These are phyloP conservation scores for Jaculus jaculus DNA, from an alignment of 2,113 vertebrate genomes.

Conservation along the genomic window DNA sequence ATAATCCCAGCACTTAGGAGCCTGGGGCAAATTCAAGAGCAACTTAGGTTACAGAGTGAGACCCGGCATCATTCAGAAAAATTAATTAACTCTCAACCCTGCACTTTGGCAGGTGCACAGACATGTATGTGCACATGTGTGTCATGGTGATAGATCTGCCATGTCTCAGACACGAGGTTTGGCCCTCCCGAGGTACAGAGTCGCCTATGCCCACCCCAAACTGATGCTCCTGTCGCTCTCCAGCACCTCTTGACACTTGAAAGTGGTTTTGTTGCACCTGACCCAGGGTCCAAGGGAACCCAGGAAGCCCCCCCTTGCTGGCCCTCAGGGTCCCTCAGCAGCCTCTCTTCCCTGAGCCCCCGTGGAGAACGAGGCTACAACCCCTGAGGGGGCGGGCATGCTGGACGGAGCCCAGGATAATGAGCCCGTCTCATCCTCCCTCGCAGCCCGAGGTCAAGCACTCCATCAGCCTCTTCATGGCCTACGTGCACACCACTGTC, in stretches of 20 bases:
- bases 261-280: rapidly evolving
- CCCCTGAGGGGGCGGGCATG: rapidly evolving
- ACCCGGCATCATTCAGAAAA: no score
- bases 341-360: not conserved
- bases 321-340: rapidly evolving
- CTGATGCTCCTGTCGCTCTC: rapidly evolving
- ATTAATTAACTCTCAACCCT: not conserved
- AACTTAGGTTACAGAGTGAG: no score
- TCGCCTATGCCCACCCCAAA: rapidly evolving
- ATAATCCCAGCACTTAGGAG: no score
- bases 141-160: rapidly evolving
- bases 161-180: not conserved
- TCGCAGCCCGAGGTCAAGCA: conserved; percentile 82
- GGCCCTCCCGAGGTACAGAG: rapidly evolving
- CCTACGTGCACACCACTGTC: conserved; percentile 83
- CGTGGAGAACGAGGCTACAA: rapidly evolving
- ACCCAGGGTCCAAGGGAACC: not conserved
- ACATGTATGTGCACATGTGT: no score
- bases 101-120: not conserved
- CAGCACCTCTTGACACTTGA: not conserved
- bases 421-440: rapidly evolving
- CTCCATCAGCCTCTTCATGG: conserved; percentile 88
- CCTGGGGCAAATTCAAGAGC: no score
- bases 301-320: not conserved
- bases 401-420: rapidly evolving